Percentiles rank a stretch among this genome's conserved stretches.
These are phyloP conservation scores for Penaeus indicus DNA, from an alignment of 1,140 invertebrate species.

Conservation along the genomic window DNA sequence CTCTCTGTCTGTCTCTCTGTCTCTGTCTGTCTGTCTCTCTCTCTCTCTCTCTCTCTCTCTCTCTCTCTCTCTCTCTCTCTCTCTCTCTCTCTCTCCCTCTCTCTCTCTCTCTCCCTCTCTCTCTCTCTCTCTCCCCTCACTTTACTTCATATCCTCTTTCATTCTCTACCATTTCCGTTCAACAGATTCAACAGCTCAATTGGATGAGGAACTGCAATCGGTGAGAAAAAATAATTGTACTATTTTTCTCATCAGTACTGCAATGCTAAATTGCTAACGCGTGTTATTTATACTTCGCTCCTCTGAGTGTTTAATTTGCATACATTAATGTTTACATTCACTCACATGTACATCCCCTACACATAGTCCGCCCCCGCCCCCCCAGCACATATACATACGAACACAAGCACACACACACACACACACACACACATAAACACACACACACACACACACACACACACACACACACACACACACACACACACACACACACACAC, in stretches of 20 bases:
- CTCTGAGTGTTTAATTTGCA: neutral
- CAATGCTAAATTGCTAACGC: no score
- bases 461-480: conserved; percentile 69
- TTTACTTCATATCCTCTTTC: neutral
- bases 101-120: neutral
- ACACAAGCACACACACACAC: conserved; percentile 7
- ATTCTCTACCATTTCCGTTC: neutral
- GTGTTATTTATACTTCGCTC: no score
- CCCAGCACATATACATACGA: neutral
- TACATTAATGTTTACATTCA: conserved; percentile 5
- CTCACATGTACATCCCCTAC: neutral
- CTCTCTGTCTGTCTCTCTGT: no score
- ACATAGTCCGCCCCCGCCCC: neutral
- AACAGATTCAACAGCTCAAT: neutral
- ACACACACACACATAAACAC: neutral
- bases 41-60: neutral
- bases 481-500: conserved; percentile 27
- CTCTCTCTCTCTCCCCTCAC: neutral
- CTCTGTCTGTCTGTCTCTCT: neutral
- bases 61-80: no score
- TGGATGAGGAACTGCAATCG: no score
- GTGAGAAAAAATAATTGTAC: no score
- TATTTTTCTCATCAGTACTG: no score
- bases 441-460: conserved; percentile 26
- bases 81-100: no score